Base-by-base conservation (phyloP, 2,797 vertebrate species). In the Scleropages formosus region DNA sequence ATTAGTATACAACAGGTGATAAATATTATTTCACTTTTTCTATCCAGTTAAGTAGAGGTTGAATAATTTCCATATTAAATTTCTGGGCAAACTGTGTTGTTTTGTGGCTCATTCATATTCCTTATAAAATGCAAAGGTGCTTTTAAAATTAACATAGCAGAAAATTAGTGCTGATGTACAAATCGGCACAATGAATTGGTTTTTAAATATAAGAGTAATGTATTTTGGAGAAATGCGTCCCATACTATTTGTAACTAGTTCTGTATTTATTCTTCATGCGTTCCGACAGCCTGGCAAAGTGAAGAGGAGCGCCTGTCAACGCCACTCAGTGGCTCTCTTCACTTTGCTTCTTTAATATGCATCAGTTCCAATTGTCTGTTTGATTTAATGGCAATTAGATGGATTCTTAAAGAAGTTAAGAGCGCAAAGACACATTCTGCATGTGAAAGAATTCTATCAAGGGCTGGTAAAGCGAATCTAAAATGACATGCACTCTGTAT, bases 141-240 rank as follows among this genome's bases (percentile, higher is more conserved):
- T 70, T 64, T 66, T 82, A 60, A 73, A 84, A 88, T 88, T 64
- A 66, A 77, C 87, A 85, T 82, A 84, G 72, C 75, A 78, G 20
- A 49, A 75, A 84, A 79, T 78, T 64, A 66, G 53, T 66, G 75
- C 76, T 80, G 76, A 78, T 20, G 20, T 76, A 77, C 64, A 85
- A 86, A 85, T 84, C 67, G 72, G 77, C 80, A 59, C 78, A 82
- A 83, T 84, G 72, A 82, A 79, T 80, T 56, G 61, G 12, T 53
- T 75, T 83, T 70, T 64, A 15, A 79, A n/a, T 39, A 78, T 8
- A 68, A 68, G 68, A 9, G 10, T 39, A 51, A 27, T 9, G 64
- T 61, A 72, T 76, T 39, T 76, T 61, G 59, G 12, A 58, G 60
- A 46, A 78, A 76, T 76, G 46, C 60, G 46, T 77, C 26, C 20